Evolutionary conservation across 2,888 invertebrate genomes (phyloP).

Genomic region (Ecliptopera silaceata): DNA sequence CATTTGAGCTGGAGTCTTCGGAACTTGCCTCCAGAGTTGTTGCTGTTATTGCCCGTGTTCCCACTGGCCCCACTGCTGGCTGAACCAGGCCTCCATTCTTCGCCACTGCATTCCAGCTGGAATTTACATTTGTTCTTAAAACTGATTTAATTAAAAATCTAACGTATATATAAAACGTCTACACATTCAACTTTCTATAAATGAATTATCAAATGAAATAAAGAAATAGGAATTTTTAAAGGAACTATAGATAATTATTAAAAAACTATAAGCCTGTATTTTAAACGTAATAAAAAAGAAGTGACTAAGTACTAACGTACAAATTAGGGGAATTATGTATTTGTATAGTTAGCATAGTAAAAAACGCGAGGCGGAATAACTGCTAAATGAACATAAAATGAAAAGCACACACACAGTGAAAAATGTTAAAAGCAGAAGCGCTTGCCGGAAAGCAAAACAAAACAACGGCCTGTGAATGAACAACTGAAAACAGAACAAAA

Average conservation of each 20-base stretch:
- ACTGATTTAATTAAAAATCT: neutral
- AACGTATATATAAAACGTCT: neutral
- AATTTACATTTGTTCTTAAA: neutral
- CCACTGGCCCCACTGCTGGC: conserved; percentile 72
- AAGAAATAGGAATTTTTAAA: too few species aligned
- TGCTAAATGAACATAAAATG: conserved; percentile 36
- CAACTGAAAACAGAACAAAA: conserved; percentile 47
- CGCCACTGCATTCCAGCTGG: conserved; percentile 75
- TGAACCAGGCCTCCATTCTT: conserved; percentile 75
- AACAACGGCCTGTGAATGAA: conserved; percentile 46
- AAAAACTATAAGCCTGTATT: neutral
- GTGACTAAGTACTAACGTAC: too few species aligned
- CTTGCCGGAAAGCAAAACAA: conserved; percentile 42
- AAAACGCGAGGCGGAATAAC: neutral
- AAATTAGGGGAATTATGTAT: neutral
- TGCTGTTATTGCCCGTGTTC: conserved; percentile 79
- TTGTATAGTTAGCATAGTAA: neutral
- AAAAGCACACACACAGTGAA: conserved; percentile 33
- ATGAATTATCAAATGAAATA: too few species aligned
- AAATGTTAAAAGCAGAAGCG: conserved; percentile 49
- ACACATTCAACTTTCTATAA: neutral
- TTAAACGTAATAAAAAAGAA: neutral
- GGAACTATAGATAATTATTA: neutral
- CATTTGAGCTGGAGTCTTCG: conserved; percentile 90
- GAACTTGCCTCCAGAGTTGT: conserved; percentile 87